Evolutionary conservation across 2,888 invertebrate genomes (phyloP), one percentile per base, ranked within the genome.

Genomic region (Lepetodrilus schrolli): DNA sequence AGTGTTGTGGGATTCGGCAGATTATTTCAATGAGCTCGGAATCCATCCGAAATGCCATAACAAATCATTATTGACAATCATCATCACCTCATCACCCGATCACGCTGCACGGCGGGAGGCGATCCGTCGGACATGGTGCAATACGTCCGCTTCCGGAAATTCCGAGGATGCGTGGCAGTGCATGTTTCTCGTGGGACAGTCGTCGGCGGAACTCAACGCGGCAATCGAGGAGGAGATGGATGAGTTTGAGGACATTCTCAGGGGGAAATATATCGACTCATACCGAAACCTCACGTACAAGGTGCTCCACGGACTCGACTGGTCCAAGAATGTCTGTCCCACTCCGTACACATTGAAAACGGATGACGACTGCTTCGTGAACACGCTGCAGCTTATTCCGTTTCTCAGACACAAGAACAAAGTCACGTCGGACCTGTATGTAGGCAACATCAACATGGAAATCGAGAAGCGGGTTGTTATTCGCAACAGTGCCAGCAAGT

Each of bases 361-460:
- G 21, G 89, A 89, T 70, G 89, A 89, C 74, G 89, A 89, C 78
- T 88, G 88, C 72, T 89, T 86, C 82, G 87, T 89, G 1, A 88
- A 87, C 77, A 79, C 84, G 17, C 43, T 74, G 47, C 70, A 86
- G n/a, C 71, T 89, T 30, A 65, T 81, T 48, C 71, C 77, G 10
- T 80, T 88, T 48, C 76, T 85, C 8, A 51, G 80, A 2, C 58
- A 76, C 34, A 72, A 82, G 30, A 81, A 84, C 74, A 78, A 75
- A 47, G 75, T 78, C 20, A 74, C 66, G 0, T 70, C 65, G 1
- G 77, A 76, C 34, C 80, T 89, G 20, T 90, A 89, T 81, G 87
- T 84, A 4, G 90, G 90, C 2, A 81, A 83, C 65, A 82, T 89
- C n/a, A 76, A 83, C 8, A 70, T 74, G 50, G 77, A 82, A 21